Conservation (phyloP, 2,888 invertebrate species). For the Saturnia japonica region DNA sequence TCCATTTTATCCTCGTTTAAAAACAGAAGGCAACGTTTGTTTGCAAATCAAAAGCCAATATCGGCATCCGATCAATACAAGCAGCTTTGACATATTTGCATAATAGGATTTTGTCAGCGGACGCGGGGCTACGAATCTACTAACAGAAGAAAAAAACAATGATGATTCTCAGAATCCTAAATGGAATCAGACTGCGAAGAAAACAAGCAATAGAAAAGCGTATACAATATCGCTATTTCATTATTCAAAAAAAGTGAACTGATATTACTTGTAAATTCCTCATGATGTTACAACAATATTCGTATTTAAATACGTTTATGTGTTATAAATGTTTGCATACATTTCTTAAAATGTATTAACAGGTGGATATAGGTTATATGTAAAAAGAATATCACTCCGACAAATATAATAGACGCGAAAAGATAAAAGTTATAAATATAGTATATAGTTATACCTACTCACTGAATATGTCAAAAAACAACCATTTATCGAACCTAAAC, state of each 20-base stretch:
- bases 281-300: background rate
- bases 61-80: constrained; percentile 69
- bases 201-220: background rate
- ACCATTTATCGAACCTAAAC: background rate
- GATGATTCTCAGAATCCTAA: constrained; percentile 14
- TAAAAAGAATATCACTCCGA: no score
- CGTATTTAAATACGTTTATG: background rate
- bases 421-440: no score
- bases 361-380: no score
- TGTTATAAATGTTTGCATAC: background rate
- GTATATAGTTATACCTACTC: no score
- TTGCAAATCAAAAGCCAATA: constrained; percentile 79
- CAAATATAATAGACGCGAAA: no score
- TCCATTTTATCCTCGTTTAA: constrained; percentile 57
- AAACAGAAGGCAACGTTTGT: constrained; percentile 71
- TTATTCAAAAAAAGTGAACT: background rate
- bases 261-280: background rate
- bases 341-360: background rate
- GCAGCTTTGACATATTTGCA: constrained; percentile 74
- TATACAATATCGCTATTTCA: background rate
- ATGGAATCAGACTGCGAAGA: background rate
- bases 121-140: constrained; percentile 40
- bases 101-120: constrained; percentile 69
- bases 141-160: constrained; percentile 12
- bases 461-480: background rate